Conservation (phyloP, 2,797 vertebrate species). For the Sebastes elongatus region DNA sequence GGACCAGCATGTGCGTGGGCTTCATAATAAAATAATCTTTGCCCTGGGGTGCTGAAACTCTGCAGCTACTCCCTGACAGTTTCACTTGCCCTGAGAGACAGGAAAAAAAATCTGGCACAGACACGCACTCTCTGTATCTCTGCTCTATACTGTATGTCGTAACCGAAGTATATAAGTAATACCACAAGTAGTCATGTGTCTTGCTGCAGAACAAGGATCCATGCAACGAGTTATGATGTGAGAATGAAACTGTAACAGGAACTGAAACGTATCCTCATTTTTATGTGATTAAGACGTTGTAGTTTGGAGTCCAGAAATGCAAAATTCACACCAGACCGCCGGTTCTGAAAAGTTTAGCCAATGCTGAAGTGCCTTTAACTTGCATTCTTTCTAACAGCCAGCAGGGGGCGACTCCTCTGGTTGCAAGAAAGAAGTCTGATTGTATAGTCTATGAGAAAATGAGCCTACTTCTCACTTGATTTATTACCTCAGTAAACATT, state of each 20-base stretch:
- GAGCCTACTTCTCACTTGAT: too few relatives aligned
- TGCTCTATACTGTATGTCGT: not conserved
- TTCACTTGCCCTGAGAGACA: constrained; percentile 66
- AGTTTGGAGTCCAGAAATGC: not conserved
- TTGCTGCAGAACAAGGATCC: not conserved
- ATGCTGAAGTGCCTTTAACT: too few relatives aligned
- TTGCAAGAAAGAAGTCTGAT: too few relatives aligned
- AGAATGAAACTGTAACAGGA: constrained; percentile 25
- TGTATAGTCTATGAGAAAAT: too few relatives aligned
- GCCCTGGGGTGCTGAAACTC: constrained; percentile 80
- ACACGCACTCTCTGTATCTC: constrained; percentile 14
- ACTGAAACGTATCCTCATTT: not conserved
- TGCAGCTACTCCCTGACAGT: constrained; percentile 66
- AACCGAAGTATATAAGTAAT: not conserved
- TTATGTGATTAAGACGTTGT: not conserved
- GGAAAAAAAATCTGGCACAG: constrained; percentile 32
- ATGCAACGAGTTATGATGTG: not conserved
- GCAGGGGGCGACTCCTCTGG: too few relatives aligned
- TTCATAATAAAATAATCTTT: constrained; percentile 78
- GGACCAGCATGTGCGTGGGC: constrained; percentile 65
- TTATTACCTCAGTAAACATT: too few relatives aligned
- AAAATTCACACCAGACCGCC: not conserved
- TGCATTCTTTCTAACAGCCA: too few relatives aligned
- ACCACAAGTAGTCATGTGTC: not conserved
- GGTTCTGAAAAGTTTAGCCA: too few relatives aligned